These are phyloP conservation scores for Tyrannus savana DNA, from an alignment of 2,113 vertebrate species.

Conservation along the genomic window DNA sequence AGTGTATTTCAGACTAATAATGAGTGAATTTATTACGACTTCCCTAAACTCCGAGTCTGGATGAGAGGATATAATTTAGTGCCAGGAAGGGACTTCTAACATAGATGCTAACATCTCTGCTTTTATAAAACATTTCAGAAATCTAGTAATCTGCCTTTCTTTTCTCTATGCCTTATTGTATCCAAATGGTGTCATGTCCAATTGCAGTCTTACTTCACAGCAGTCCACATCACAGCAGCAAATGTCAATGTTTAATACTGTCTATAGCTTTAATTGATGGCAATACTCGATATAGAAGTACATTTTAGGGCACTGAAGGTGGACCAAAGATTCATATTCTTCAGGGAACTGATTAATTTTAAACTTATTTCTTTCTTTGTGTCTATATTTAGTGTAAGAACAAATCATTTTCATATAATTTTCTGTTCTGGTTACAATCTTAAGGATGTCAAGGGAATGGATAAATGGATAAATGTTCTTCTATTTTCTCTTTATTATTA, in stretches of 20 bases:
- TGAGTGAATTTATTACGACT: background rate
- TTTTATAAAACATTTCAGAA: background rate
- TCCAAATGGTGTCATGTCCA: background rate
- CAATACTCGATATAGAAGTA: background rate
- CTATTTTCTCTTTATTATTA: slow-evolving; percentile 72
- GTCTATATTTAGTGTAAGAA: slow-evolving; percentile 68
- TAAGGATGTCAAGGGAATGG: slow-evolving; percentile 66
- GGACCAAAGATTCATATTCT: slow-evolving; percentile 44
- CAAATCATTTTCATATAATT: slow-evolving; percentile 69
- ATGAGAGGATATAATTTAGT: background rate
- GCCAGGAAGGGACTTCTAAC: background rate
- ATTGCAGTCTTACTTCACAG: background rate
- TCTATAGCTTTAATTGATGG: slow-evolving; percentile 33
- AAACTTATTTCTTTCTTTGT: slow-evolving; percentile 58
- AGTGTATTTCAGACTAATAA: background rate
- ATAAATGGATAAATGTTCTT: slow-evolving; percentile 70
- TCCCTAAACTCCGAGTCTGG: background rate
- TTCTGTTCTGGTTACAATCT: slow-evolving; percentile 66
- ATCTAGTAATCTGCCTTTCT: background rate
- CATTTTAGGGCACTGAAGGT: slow-evolving; percentile 38
- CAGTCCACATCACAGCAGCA: background rate
- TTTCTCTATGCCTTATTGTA: background rate
- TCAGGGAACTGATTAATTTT: slow-evolving; percentile 61
- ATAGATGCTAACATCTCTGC: background rate
- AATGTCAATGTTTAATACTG: background rate